These are phyloP conservation scores for Linnaemya tessellans DNA, from an alignment of 2,888 invertebrate species.

Conservation along the genomic window DNA sequence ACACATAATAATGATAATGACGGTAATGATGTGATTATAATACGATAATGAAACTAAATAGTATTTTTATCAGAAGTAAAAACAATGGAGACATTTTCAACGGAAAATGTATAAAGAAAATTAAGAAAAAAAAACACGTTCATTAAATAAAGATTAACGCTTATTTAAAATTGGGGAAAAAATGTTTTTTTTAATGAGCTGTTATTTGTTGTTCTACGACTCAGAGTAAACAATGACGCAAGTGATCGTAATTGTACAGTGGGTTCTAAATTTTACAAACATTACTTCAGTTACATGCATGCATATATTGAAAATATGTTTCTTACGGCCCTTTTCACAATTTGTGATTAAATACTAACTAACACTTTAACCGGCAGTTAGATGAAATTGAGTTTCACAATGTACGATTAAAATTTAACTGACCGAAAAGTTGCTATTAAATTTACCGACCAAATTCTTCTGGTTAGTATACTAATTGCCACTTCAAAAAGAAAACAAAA, in stretches of 20 bases:
- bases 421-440: no score
- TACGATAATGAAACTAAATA: conserved; percentile 28
- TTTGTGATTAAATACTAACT: no score
- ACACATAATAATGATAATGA: conserved; percentile 62
- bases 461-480: no score
- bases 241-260: not conserved
- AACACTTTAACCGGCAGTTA: no score
- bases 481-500: no score
- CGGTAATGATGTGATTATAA: conserved; percentile 44
- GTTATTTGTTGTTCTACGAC: conserved; percentile 4
- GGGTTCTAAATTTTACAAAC: conserved; percentile 26
- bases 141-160: conserved; percentile 2
- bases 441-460: no score
- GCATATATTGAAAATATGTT: no score
- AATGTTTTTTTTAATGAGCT: conserved; percentile 7
- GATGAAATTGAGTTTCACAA: no score
- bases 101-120: conserved; percentile 10
- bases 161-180: conserved; percentile 21
- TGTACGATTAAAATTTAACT: no score
- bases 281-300: no score
- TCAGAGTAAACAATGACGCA: not conserved
- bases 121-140: not conserved
- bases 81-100: conserved; percentile 1
- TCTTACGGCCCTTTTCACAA: no score
- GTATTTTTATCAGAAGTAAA: not conserved